Evolutionary conservation across 2,797 vertebrate genomes (phyloP), one percentile per base, ranked within the genome.

Genomic region (Gymnothorax reevesii): DNA sequence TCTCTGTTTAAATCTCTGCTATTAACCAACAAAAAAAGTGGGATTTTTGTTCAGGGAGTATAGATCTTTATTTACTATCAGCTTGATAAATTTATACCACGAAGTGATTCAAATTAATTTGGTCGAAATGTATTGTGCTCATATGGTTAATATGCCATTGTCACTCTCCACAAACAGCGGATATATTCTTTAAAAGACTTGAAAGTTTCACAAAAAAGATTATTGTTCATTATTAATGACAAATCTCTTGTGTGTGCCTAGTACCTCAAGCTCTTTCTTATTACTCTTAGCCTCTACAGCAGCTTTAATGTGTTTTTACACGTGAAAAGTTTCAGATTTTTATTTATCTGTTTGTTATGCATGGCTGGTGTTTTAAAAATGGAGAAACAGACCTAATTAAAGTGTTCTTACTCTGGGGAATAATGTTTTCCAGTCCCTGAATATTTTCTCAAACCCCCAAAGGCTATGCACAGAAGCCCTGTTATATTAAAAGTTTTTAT

Each of bases 311-410:
- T 66, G 20, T 66, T 66, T n/a, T 66, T n/a, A 66, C n/a, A 20
- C 33, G n/a, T 5, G 62, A n/a, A 66, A 66, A 66, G 62, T 66
- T 15, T 4, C 13, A 15, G 1, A 66, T 66, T 66, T 7, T n/a
- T 66, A 66, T 66, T 66, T 66, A 66, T 66, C 62, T 66, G 62
- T 66, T 66, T 66, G 62, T 66, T 66, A 22, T 66, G 62, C 62
- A 7, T n/a, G n/a, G 62, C 62, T n/a, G 0, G 20, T n/a, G 62
- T n/a, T 66, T n/a, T n/a, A 4, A n/a, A 66, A 20, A n/a, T 20
- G 62, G 20, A 2, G 10, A 4, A 66, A n/a, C n/a, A 66, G 22
- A 22, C 22, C 62, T 27, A 71, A 71, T 71, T 71, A 33, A 27
- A 71, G 69, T 15, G 25, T 15, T 71, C 6, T 12, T 1, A 27